Conservation (phyloP, 2,797 vertebrate genomes). For the Percopsis omiscomaycus region DNA sequence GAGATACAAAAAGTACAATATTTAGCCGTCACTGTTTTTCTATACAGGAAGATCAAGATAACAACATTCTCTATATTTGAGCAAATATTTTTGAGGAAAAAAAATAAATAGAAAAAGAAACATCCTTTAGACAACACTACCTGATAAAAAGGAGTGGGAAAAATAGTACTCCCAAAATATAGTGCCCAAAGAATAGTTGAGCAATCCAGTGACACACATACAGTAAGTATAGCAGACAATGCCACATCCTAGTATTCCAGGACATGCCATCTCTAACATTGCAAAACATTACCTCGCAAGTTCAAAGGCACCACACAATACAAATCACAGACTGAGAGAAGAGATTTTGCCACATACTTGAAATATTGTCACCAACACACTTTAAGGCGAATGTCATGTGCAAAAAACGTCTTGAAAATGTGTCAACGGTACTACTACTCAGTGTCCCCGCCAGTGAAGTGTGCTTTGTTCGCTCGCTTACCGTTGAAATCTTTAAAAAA, state of each 20-base stretch:
- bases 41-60: constrained; percentile 73
- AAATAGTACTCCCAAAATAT: constrained; percentile 47
- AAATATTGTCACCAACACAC: constrained; percentile 79
- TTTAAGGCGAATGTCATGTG: constrained; percentile 93
- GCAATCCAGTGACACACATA: constrained; percentile 52
- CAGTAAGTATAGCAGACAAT: constrained; percentile 48
- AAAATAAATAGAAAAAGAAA: constrained; percentile 49
- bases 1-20: constrained; percentile 81
- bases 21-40: constrained; percentile 74
- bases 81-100: constrained; percentile 51
- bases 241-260: constrained; percentile 54
- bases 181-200: constrained; percentile 59
- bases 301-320: constrained; percentile 93
- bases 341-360: constrained; percentile 81
- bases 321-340: constrained; percentile 70
- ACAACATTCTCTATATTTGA: constrained; percentile 71
- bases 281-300: constrained; percentile 70
- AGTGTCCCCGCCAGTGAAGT: constrained; percentile 55
- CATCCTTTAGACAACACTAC: constrained; percentile 68
- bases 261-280: constrained; percentile 52
- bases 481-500: constrained; percentile 55
- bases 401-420: constrained; percentile 77
- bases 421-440: constrained; percentile 44
- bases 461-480: constrained; percentile 71
- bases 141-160: constrained; percentile 67